phyloP scores from a whole-genome alignment of 2,888 invertebrate species.

The Drosophila quinaria region DNA sequence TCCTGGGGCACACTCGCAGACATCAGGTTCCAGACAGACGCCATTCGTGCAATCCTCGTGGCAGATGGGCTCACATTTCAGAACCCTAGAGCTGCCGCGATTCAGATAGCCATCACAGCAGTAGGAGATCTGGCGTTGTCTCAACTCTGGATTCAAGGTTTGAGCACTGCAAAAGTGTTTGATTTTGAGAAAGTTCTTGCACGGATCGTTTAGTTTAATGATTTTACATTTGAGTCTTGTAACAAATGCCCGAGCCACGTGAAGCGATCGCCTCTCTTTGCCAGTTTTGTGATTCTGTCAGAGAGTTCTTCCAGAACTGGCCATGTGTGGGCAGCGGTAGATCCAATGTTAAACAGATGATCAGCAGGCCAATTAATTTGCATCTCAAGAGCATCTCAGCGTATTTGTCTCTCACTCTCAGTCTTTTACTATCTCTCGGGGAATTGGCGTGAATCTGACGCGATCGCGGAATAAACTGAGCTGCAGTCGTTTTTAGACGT shows the following conservation, averaged over 20 bases:
- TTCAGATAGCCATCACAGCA: slow-evolving; percentile 91
- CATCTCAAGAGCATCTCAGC: slow-evolving; percentile 42
- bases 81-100: slow-evolving; percentile 86
- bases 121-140: slow-evolving; percentile 88
- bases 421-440: background rate
- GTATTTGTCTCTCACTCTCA: slow-evolving; percentile 2
- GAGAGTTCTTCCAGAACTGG: slow-evolving; percentile 74
- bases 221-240: slow-evolving; percentile 83
- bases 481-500: slow-evolving; percentile 18
- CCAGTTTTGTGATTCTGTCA: slow-evolving; percentile 63
- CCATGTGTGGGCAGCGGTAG: slow-evolving; percentile 27
- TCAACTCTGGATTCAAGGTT: slow-evolving; percentile 68
- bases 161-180: slow-evolving; percentile 54
- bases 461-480: slow-evolving; percentile 37
- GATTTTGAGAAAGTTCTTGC: background rate
- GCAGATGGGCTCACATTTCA: slow-evolving; percentile 86
- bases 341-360: slow-evolving; percentile 37
- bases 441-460: slow-evolving; percentile 2
- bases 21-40: slow-evolving; percentile 84
- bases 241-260: slow-evolving; percentile 83
- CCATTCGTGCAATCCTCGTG: slow-evolving; percentile 86
- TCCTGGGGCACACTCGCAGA: slow-evolving; percentile 84
- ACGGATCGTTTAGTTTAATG: background rate
- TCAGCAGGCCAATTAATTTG: slow-evolving; percentile 39
- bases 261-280: slow-evolving; percentile 65